Base-by-base conservation (phyloP, 2,888 invertebrate species). In the Ormyrus rosae region DNA sequence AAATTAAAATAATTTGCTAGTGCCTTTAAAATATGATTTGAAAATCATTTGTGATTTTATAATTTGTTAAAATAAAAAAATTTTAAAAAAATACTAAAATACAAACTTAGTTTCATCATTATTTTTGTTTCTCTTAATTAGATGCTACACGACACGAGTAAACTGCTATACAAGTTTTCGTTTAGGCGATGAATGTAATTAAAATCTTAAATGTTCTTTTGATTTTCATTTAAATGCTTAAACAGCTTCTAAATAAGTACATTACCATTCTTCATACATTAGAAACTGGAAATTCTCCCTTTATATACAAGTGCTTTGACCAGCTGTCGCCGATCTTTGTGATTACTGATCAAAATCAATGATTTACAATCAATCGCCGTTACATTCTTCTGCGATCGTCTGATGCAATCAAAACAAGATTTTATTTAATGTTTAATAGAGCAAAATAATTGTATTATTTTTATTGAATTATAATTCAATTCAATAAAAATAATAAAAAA, bases 251-350 rank as follows among this genome's bases (percentile, higher is more conserved):
- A 56, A 61, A 13, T 53, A 63, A 68, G 60, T 68, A 61, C 68
- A 92, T 91, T 91, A 96, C 95, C 93, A 97, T 94, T 93, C 96
- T 96, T 92, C 94, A 94, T 96, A 97, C 96, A 91, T 96, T 96
- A 85, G 95, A 94, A 50, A 96, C 95, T 77, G 95, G 94, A 50
- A 96, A 95, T 87, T 96, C 96, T 73, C 94, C 94, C 84, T 93
- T 92, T 86, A 19, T 19, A 19, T 19, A 96, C 94, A 88, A 94
- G 94, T 71, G 97, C 96, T 84, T 95, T 92, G 82, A 96, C 96
- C 84, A 96, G 94, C 65, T 93, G 92, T 90, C 96, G 95, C 87
- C 97, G 55, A 19, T 19, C 19, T 19, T 19, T 19, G 19, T 19
- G 19, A 19, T 19, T 19, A 19, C 19, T 19, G 19, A 19, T 19